A percentile compares a stretch with the other conserved stretches of the same genome.
These are phyloP conservation scores for Hemistola chrysoprasaria DNA, from an alignment of 2,888 invertebrate species.

Conservation along the genomic window DNA sequence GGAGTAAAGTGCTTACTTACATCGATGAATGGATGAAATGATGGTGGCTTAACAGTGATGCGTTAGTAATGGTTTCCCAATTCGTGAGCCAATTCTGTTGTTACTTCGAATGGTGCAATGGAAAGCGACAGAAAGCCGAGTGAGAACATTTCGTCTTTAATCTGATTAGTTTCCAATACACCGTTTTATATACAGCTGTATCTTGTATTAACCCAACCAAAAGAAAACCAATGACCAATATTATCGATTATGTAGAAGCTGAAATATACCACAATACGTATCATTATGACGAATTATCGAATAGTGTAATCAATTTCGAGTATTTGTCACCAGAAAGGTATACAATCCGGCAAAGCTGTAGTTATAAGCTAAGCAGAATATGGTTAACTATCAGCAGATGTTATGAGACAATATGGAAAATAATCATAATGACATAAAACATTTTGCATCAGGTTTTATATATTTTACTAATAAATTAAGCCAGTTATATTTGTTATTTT, in stretches of 20 bases:
- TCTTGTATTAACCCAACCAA: constrained; percentile 83
- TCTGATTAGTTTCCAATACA: constrained; percentile 81
- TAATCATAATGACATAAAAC: no score
- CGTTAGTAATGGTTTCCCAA: constrained; percentile 81
- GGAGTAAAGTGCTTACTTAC: constrained; percentile 76
- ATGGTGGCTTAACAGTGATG: constrained; percentile 77
- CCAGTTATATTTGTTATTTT: no score
- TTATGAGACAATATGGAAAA: constrained; percentile 18
- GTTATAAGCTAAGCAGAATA: constrained; percentile 13
- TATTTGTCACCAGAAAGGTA: constrained; percentile 26
- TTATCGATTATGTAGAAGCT: constrained; percentile 79
- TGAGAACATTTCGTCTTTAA: constrained; percentile 58
- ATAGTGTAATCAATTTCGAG: constrained; percentile 50
- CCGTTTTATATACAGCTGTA: constrained; percentile 78
- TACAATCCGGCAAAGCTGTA: constrained; percentile 18
- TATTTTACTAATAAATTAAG: no score
- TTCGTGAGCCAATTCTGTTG: constrained; percentile 75
- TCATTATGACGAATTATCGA: constrained; percentile 54
- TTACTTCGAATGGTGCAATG: constrained; percentile 78
- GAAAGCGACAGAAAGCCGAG: constrained; percentile 79
- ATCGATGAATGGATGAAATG: constrained; percentile 73
- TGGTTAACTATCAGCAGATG: constrained; percentile 1
- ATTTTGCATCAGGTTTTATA: no score
- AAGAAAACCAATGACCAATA: constrained; percentile 81
- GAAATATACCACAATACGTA: constrained; percentile 79